Percentiles rank a stretch among this genome's conserved stretches.
These are phyloP conservation scores for Emmelina monodactyla DNA, from an alignment of 2,888 invertebrate genomes.

Conservation along the genomic window DNA sequence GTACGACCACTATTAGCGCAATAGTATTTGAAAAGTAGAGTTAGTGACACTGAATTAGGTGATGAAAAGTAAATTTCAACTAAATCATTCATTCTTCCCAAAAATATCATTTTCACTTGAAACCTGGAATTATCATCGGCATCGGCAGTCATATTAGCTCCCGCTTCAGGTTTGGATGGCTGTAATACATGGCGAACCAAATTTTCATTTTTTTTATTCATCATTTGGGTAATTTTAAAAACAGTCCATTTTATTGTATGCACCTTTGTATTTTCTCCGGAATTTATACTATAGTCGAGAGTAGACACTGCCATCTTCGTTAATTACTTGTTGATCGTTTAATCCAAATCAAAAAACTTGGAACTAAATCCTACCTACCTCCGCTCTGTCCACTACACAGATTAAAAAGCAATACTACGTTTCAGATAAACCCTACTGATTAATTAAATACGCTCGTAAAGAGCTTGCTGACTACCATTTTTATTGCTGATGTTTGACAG, in stretches of 20 bases:
- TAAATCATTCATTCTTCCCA: constrained; percentile 47
- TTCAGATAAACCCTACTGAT: too few species aligned
- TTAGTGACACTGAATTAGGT: constrained; percentile 42
- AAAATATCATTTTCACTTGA: constrained; percentile 49
- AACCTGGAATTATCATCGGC: constrained; percentile 30
- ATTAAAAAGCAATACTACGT: too few species aligned
- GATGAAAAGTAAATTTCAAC: constrained; percentile 50
- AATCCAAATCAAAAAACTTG: too few species aligned
- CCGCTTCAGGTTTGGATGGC: too few species aligned
- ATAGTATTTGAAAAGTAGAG: constrained; percentile 44
- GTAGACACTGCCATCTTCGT: too few species aligned
- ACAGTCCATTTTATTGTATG: constrained; percentile 51
- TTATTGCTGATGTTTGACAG: too few species aligned
- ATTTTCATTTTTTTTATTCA: constrained; percentile 36
- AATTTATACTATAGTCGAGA: constrained; percentile 40
- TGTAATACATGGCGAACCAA: too few species aligned
- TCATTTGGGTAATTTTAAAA: constrained; percentile 35
- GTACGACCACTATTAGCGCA: constrained; percentile 49
- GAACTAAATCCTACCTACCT: too few species aligned
- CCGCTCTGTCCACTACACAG: too few species aligned
- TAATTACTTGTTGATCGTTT: too few species aligned
- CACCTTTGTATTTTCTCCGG: constrained; percentile 48
- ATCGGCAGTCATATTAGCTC: constrained; percentile 29
- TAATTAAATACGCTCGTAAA: too few species aligned
- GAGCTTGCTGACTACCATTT: too few species aligned